Conservation (phyloP, 2,888 invertebrate species). For the Dioctria linearis region DNA sequence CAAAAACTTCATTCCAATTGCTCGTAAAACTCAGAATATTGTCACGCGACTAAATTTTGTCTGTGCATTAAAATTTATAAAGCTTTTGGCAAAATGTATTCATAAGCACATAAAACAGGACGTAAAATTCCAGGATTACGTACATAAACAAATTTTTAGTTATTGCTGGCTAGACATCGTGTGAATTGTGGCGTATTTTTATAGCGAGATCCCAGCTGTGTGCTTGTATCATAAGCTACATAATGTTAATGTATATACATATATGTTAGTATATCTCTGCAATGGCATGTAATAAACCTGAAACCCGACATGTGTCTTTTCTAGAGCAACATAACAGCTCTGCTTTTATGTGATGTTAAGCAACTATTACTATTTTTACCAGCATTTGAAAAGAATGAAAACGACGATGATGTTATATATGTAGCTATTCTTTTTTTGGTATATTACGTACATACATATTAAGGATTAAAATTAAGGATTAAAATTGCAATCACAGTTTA, state of each 20-base stretch:
- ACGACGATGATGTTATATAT: neutral
- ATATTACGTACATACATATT: too few species aligned
- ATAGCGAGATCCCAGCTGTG: constrained; percentile 20
- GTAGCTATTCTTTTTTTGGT: too few species aligned
- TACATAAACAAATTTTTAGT: constrained; percentile 49
- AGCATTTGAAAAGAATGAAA: neutral
- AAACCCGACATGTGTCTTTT: constrained; percentile 12
- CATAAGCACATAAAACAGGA: constrained; percentile 45
- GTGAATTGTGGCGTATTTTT: constrained; percentile 11
- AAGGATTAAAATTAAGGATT: too few species aligned
- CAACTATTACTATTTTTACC: constrained; percentile 27
- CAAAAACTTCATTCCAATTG: constrained; percentile 2
- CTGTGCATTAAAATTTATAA: constrained; percentile 46
- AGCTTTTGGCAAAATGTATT: constrained; percentile 38
- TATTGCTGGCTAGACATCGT: constrained; percentile 37
- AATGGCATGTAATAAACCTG: constrained; percentile 15
- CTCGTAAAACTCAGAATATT: constrained; percentile 40
- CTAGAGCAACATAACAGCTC: constrained; percentile 3
- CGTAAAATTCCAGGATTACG: constrained; percentile 41
- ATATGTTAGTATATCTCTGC: neutral
- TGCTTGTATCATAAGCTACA: neutral
- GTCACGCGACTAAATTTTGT: constrained; percentile 46
- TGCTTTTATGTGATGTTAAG: constrained; percentile 38
- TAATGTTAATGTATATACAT: neutral
- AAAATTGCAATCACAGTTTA: too few species aligned